Evolutionary conservation across 2,888 invertebrate genomes (phyloP).

Genomic region (Troilus luridus): DNA sequence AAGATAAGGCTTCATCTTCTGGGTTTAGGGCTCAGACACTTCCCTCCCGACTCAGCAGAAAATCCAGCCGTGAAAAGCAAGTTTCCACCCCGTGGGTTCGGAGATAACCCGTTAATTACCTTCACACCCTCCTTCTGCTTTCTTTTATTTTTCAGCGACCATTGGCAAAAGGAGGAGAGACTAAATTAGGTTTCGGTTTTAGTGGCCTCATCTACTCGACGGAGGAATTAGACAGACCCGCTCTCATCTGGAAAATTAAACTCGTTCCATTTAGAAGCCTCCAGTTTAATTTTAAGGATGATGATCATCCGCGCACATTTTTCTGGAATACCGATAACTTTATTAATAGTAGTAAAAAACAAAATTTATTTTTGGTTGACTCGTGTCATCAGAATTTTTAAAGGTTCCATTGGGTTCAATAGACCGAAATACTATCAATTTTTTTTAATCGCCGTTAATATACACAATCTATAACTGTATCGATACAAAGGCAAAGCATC

Average conservation of each 20-base stretch:
- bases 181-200: slow-evolving; percentile 37
- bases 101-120: slow-evolving; percentile 5
- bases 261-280: neutral
- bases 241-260: slow-evolving; percentile 32
- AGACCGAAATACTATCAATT: too few species aligned
- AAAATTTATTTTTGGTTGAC: neutral
- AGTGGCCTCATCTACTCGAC: slow-evolving; percentile 8
- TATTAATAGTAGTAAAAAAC: neutral
- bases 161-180: neutral
- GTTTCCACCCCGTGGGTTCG: slow-evolving; percentile 14
- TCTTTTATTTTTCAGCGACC: slow-evolving; percentile 10
- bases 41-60: slow-evolving; percentile 22
- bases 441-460: too few species aligned
- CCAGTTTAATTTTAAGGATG: slow-evolving; percentile 13
- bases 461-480: too few species aligned
- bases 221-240: neutral
- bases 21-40: neutral
- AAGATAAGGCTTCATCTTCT: neutral
- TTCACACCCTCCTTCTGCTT: neutral
- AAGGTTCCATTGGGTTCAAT: too few species aligned
- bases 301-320: neutral
- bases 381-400: too few species aligned
- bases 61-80: slow-evolving; percentile 33
- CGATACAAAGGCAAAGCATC: too few species aligned
- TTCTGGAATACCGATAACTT: neutral